phyloP scores from a whole-genome alignment of 2,113 vertebrate genomes.

The Apodemus speciosus region DNA sequence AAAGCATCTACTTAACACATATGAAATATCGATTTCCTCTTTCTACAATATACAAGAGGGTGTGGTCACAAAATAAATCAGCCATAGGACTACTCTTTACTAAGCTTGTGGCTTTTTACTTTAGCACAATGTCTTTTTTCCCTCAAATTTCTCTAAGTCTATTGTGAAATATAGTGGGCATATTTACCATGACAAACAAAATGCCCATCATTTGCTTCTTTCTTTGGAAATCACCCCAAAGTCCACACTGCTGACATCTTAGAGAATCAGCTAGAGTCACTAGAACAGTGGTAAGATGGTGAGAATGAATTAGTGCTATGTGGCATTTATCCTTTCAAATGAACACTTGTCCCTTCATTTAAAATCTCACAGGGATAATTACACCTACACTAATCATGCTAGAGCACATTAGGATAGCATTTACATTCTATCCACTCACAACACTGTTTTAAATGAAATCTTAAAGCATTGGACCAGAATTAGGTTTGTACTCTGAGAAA shows the following conservation, averaged over 20 bases:
- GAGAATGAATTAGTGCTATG: constrained; percentile 33
- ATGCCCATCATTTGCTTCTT: constrained; percentile 33
- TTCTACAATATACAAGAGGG: constrained; percentile 66
- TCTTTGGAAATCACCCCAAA: constrained; percentile 14
- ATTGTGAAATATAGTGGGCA: constrained; percentile 45
- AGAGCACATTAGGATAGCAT: constrained; percentile 57
- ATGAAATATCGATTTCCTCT: constrained; percentile 59
- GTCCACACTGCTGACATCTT: constrained; percentile 6
- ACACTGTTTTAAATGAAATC: constrained; percentile 60
- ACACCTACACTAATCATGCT: constrained; percentile 46
- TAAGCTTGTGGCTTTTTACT: constrained; percentile 46
- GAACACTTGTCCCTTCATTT: constrained; percentile 45
- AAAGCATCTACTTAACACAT: constrained; percentile 60
- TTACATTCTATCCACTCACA: constrained; percentile 62
- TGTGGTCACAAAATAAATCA: constrained; percentile 71
- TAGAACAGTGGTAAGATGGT: not conserved
- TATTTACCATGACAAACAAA: constrained; percentile 44
- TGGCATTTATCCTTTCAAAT: constrained; percentile 41
- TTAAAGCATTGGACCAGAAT: constrained; percentile 59
- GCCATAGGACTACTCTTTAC: constrained; percentile 31
- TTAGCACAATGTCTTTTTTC: constrained; percentile 16
- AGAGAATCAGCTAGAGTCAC: not conserved
- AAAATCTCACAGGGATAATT: constrained; percentile 59
- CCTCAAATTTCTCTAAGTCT: constrained; percentile 35
- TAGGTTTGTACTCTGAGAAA: constrained; percentile 45